Conservation (phyloP, 1,140 invertebrate species). For the Drosophila navojoa region DNA sequence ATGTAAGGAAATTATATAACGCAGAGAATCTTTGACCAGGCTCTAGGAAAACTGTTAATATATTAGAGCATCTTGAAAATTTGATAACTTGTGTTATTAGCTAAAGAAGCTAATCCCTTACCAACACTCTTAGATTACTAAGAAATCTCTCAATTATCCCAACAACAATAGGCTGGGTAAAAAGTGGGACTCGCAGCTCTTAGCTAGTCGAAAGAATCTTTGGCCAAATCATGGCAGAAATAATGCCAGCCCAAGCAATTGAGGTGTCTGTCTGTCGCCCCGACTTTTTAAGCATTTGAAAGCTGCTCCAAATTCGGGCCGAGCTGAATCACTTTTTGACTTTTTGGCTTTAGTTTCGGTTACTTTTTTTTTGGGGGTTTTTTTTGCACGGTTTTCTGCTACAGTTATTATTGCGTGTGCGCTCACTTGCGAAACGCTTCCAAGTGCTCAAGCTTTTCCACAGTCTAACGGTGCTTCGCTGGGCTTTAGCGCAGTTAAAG, state of each 20-base stretch:
- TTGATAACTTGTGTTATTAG: no score
- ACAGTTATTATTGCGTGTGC: slow-evolving; percentile 54
- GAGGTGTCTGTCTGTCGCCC: background rate
- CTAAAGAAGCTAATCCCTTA: no score
- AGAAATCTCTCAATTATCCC: no score
- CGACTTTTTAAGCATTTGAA: slow-evolving; percentile 1
- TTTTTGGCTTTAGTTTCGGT: slow-evolving; percentile 30
- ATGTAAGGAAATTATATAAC: no score
- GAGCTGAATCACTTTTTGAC: slow-evolving; percentile 32
- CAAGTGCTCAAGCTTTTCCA: slow-evolving; percentile 10
- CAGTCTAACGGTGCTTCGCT: slow-evolving; percentile 33
- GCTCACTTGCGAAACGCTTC: slow-evolving; percentile 41
- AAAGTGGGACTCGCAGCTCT: no score
- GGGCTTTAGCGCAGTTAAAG: slow-evolving; percentile 29
- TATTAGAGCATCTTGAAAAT: no score
- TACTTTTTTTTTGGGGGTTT: slow-evolving; percentile 11
- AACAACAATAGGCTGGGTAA: no score
- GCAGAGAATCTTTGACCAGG: no score
- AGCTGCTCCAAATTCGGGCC: slow-evolving; percentile 27
- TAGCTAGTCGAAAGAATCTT: background rate
- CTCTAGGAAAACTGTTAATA: no score
- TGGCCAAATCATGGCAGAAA: background rate
- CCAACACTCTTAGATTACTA: no score
- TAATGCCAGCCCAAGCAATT: background rate
- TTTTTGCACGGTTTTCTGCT: slow-evolving; percentile 45